These are phyloP conservation scores for Palythoa caribaeorum DNA, from an alignment of 92 coral and sea anemone genomes.

Conservation along the genomic window DNA sequence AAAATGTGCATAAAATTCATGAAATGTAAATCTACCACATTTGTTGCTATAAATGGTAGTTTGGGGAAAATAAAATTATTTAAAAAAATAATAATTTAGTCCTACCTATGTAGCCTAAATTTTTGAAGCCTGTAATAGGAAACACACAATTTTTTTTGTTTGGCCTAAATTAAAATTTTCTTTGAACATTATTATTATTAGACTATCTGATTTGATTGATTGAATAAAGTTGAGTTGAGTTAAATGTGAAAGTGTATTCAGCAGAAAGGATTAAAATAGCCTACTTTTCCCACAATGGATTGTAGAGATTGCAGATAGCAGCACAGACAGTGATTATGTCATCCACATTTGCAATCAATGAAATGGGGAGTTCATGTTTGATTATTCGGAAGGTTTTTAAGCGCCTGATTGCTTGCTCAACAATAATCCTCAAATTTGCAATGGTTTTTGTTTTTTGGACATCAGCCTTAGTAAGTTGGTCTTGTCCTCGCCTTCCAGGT, in stretches of 20 bases:
- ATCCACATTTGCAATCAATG: not conserved
- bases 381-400: not conserved
- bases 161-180: constrained; percentile 1
- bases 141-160: no score
- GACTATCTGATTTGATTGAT: constrained; percentile 22
- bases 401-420: not conserved
- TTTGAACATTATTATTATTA: constrained; percentile 12
- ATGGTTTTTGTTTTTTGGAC: not conserved
- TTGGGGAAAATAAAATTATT: no score
- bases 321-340: not conserved
- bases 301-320: not conserved
- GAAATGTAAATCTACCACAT: no score
- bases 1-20: not conserved
- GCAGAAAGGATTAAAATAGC: not conserved
- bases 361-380: not conserved
- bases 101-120: no score
- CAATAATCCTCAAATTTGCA: not conserved
- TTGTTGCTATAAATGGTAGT: no score
- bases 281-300: not conserved
- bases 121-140: no score
- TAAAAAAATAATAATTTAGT: no score
- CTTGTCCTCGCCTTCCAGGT: not conserved
- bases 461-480: not conserved
- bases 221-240: constrained; percentile 22
- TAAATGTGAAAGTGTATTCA: constrained; percentile 1